Conservation (phyloP, 2,797 vertebrate species). For the Allobates femoralis region DNA sequence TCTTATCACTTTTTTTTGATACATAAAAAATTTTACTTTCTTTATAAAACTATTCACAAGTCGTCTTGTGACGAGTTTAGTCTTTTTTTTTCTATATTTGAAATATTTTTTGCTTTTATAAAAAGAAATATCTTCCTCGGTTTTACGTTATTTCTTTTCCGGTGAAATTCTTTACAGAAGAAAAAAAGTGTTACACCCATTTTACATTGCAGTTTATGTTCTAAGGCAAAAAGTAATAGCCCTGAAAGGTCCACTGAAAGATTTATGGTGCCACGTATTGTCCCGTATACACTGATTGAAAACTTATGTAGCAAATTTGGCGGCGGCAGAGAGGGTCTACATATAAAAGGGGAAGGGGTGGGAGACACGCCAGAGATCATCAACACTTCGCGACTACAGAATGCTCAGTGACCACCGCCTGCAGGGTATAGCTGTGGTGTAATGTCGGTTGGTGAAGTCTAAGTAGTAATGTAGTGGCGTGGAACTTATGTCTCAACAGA, state of each 20-base stretch:
- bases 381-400: slow-evolving; percentile 95
- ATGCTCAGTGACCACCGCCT: slow-evolving; percentile 95
- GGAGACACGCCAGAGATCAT: slow-evolving; percentile 60
- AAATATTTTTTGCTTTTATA: too few species aligned
- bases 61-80: slow-evolving; percentile 40
- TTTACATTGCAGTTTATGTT: not conserved
- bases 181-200: not conserved
- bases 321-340: not conserved
- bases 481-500: too few species aligned
- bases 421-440: slow-evolving; percentile 89
- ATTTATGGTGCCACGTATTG: not conserved
- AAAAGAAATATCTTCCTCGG: slow-evolving; percentile 39
- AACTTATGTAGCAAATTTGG: not conserved
- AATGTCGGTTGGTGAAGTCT: too few species aligned
- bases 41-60: slow-evolving; percentile 64
- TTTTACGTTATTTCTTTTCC: not conserved
- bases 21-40: slow-evolving; percentile 32
- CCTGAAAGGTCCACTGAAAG: not conserved
- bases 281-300: not conserved
- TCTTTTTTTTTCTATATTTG: slow-evolving; percentile 50
- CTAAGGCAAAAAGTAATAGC: not conserved
- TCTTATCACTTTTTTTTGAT: not conserved
- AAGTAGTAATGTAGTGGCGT: too few species aligned
- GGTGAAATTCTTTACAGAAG: slow-evolving; percentile 8
- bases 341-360: not conserved